phyloP scores from a whole-genome alignment of 2,888 invertebrate genomes.

The Ariolimax columbianus region DNA sequence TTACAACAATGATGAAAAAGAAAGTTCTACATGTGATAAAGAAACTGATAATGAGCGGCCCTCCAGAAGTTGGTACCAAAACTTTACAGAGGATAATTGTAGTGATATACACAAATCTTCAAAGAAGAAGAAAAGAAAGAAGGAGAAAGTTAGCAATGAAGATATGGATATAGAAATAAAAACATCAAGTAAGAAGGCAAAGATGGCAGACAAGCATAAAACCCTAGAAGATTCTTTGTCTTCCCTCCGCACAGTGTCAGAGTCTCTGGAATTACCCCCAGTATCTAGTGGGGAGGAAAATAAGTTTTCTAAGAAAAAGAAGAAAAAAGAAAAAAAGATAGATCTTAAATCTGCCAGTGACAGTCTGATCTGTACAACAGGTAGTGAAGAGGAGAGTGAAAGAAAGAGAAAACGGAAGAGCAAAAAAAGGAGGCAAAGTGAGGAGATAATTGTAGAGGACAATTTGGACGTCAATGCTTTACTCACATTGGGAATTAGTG shows the following conservation, averaged over 20 bases:
- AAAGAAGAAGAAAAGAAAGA: constrained; percentile 5
- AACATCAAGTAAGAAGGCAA: constrained; percentile 8
- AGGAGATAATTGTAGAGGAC: constrained; percentile 3
- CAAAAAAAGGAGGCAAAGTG: constrained; percentile 19
- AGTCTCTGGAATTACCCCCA: neutral
- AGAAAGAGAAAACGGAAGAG: constrained; percentile 35
- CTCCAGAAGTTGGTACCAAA: constrained; percentile 24
- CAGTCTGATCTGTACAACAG: neutral
- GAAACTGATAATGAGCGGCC: neutral
- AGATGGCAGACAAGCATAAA: constrained; percentile 42
- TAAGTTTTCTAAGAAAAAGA: neutral
- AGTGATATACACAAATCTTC: constrained; percentile 4
- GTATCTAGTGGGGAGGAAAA: neutral
- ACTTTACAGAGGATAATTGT: constrained; percentile 19
- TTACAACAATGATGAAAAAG: constrained; percentile 16
- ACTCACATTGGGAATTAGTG: neutral
- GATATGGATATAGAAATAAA: neutral
- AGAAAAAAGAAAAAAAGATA: neutral
- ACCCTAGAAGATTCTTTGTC: constrained; percentile 18
- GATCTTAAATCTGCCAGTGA: too few relatives aligned
- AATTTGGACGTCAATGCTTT: neutral
- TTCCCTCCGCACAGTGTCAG: neutral
- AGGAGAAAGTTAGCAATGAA: neutral
- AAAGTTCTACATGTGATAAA: neutral
- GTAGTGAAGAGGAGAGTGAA: constrained; percentile 6